Conservation (phyloP, 2,113 vertebrate genomes). For the Fulica atra region DNA sequence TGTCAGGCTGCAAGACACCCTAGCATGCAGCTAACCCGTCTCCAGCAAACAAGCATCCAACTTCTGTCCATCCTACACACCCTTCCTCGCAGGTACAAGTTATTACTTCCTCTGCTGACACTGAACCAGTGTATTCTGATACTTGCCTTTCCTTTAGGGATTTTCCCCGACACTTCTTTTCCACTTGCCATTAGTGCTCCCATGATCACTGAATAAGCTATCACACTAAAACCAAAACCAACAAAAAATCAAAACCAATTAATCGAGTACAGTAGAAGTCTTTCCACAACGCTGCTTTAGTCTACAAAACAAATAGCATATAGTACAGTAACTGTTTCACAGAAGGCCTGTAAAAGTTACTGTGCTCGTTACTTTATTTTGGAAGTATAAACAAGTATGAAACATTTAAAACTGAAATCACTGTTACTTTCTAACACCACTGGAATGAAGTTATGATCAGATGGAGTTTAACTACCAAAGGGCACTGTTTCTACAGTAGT, state of each 20-base stretch:
- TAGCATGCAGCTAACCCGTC: neutral
- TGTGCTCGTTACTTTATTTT: neutral
- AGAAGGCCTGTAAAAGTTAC: neutral
- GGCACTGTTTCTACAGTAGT: neutral
- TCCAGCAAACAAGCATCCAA: neutral
- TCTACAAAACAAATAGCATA: neutral
- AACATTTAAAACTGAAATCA: neutral
- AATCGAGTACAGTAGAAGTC: neutral
- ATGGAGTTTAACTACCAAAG: neutral
- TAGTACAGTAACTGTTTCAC: neutral
- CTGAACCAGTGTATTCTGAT: neutral
- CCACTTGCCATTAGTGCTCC: conserved; percentile 96
- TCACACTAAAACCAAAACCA: conserved; percentile 78
- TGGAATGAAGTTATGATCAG: neutral
- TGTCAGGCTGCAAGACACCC: neutral
- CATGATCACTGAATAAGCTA: conserved; percentile 96
- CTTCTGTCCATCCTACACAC: neutral
- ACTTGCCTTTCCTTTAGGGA: conserved; percentile 94
- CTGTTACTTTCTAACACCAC: neutral
- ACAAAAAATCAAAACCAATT: neutral
- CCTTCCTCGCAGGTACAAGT: neutral
- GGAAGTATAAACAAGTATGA: neutral
- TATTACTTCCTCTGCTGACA: neutral
- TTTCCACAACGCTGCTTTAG: neutral
- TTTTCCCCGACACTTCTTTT: conserved; percentile 92